A percentile compares a stretch with the other conserved stretches of the same genome.
Evolutionary conservation across 2,797 vertebrate genomes (phyloP).

Genomic region (Neomorphus geoffroyi): DNA sequence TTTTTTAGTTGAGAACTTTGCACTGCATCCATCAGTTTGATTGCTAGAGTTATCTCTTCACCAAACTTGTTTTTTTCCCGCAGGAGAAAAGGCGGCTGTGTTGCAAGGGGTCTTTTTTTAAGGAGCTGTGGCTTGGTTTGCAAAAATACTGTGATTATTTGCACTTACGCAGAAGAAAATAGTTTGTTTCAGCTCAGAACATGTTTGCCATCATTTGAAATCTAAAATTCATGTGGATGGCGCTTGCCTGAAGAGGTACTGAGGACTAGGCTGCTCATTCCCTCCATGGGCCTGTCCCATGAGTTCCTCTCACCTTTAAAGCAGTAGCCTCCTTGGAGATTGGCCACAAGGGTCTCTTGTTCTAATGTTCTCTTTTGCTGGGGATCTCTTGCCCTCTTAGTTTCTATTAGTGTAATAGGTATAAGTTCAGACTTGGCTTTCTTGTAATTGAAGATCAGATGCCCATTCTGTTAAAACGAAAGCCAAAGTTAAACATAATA

Average conservation of each 20-base stretch:
- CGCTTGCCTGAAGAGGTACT: not conserved
- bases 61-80: not conserved
- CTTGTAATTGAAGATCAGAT: not conserved
- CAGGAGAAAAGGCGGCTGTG: not conserved
- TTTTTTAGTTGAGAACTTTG: not conserved
- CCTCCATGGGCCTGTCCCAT: not conserved
- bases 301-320: not conserved
- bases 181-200: not conserved
- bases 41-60: not conserved
- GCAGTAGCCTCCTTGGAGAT: not conserved
- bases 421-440: accelerated
- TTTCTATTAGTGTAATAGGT: not conserved
- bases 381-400: not conserved
- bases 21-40: not conserved
- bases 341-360: not conserved
- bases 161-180: not conserved
- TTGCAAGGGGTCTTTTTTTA: not conserved
- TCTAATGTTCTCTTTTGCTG: not conserved
- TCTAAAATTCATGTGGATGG: not conserved
- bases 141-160: not conserved
- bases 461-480: not conserved
- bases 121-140: not conserved
- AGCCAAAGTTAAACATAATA: not conserved
- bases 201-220: not conserved
- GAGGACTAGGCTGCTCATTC: not conserved